Evolutionary conservation across 1,140 invertebrate genomes (phyloP), one percentile per base, ranked within the genome.

Genomic region (Cryptotermes secundus): DNA sequence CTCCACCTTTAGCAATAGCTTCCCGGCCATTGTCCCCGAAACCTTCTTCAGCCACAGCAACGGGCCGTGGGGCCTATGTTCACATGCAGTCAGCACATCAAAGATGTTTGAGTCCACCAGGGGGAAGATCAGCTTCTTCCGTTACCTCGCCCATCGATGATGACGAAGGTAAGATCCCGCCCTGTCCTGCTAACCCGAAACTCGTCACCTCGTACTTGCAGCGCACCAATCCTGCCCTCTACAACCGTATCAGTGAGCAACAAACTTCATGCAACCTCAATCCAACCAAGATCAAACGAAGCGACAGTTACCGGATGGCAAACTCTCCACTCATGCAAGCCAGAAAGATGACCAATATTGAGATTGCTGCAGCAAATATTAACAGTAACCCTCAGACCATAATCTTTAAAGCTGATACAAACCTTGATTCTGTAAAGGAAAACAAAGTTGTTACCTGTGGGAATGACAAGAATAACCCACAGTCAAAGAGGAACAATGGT

Each of bases 251-350:
- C 34, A 84, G 34, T 34, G 84, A 84, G n/a, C 59, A 72, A 31
- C 26, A 72, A n/a, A 31, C 59, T n/a, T 72, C 26, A 2, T 82
- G 38, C 42, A 49, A 31, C 26, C 34, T 81, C 26, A 53, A 53
- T 36, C 42, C 31, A n/a, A 38, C 80, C 19, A 93, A 93, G 88
- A 90, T 97, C 38, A 96, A 96, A 90, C 92, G 96, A 80, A 96
- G 95, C 88, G 95, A 96, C 88, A 96, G 96, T 89, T 97, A 97
- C 88, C 93, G 96, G 85, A 92, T 96, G 88, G 96, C 96, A 2
- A 97, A 96, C 89, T 93, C 92, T 80, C 92, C 93, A 3, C 91
- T 93, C 36, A 35, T 79, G 34, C 79, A 49, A 84, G 86, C 65
- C 82, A 87, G 53, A 72, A 84, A 84, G 53, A 72, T 84, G 34